phyloP scores from a whole-genome alignment of 2,113 vertebrate genomes.

The Eclectus roratus region DNA sequence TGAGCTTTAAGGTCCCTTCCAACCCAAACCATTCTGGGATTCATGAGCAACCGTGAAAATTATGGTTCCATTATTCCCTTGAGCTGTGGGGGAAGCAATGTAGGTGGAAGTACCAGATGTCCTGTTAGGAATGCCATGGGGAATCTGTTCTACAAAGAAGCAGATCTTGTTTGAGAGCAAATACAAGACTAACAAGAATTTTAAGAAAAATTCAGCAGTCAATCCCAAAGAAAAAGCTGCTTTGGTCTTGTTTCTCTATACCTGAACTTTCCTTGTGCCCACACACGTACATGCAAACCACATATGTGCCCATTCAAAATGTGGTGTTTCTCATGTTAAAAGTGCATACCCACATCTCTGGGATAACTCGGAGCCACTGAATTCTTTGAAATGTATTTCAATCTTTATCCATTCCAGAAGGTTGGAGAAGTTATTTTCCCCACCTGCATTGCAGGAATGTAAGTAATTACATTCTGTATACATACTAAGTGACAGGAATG shows the following conservation, averaged over 20 bases:
- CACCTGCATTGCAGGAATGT: neutral
- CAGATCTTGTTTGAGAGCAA: neutral
- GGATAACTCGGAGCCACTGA: neutral
- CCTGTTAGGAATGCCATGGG: neutral
- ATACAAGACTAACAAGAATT: neutral
- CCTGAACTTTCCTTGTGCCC: neutral
- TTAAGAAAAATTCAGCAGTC: neutral
- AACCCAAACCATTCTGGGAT: neutral
- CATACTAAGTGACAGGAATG: neutral
- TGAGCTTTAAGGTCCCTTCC: neutral
- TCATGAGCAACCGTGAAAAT: neutral
- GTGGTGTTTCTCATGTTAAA: too few relatives aligned
- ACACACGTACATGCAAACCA: neutral
- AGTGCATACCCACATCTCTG: neutral
- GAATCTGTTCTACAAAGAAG: neutral
- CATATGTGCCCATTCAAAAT: fast-evolving
- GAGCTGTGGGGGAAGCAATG: neutral
- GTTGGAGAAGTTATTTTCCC: neutral
- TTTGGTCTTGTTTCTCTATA: neutral
- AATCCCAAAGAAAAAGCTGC: neutral
- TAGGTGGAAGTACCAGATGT: neutral
- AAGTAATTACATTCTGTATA: neutral
- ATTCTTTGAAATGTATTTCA: neutral
- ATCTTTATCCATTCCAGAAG: neutral
- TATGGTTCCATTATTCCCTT: neutral